Evolutionary conservation across 1,140 invertebrate genomes (phyloP), one percentile per base, ranked within the genome.

Genomic region (Hyposmocoma kahamanoa): DNA sequence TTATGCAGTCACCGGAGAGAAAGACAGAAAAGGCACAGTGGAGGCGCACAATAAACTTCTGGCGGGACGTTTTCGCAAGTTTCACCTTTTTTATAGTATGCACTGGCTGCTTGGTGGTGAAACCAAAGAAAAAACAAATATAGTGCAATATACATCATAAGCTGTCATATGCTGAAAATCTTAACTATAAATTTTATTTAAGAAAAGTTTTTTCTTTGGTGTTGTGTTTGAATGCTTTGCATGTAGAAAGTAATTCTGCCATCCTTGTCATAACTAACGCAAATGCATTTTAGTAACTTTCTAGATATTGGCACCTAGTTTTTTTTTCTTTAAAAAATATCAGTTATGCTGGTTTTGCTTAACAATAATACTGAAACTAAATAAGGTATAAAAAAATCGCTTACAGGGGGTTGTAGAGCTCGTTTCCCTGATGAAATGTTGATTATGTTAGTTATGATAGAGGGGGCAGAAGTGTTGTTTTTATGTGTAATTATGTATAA

Each of bases 1-100:
- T 75, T n/a, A 66, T 67, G 73, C 75, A 87, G 85, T 86, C 82
- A 67, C 80, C 85, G 20, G 67, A 83, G 53, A 68, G 79, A 59
- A 87, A 87, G 61, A 75, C 67, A 71, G 81, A 84, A 67, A 87
- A 80, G 67, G 84, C 84, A 79, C 82, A 86, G 51, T 86, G 85
- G 84, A 75, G 85, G 57, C 81, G 85, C 72, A 87, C 84, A 32
- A 79, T 87, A 76, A 86, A 87, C 83, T 87, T 86, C 74, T 87
- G 84, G 85, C 53, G 85, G 64, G 83, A 86, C 59, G 79, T 86
- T 70, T 87, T 86, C 70, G 85, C 85, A 87, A 87, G 85, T 87
- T 75, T 78, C 75, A 78, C 68, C 72, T 78, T 74, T 64, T 74
- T 30, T 30, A n/a, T 30, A 13, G 38, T 20, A 3, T 41, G 8